Evolutionary conservation across 2,113 vertebrate species (phyloP), one percentile per base, ranked within the genome.

Genomic region (Toxotes jaculatrix): DNA sequence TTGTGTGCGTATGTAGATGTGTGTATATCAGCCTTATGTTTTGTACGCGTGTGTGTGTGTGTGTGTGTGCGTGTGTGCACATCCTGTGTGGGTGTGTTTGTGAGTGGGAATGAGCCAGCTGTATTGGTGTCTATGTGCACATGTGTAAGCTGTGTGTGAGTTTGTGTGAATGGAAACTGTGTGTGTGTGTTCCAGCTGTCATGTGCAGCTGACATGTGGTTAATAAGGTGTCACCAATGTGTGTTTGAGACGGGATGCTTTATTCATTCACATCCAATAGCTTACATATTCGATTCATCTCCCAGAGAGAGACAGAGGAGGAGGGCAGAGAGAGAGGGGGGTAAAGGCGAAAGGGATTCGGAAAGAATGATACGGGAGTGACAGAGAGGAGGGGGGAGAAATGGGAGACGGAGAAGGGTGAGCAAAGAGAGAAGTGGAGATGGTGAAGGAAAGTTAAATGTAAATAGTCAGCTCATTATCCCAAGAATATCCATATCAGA

Each of bases 171-270:
- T 79, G 55, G 51, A 75, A 73, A 17, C 51, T 60, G 34, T 61
- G 7, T 62, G 16, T 40, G 85, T 2, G 80, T 7, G 71, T 80
- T 87, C 61, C 47, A 62, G 87, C 90, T 92, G 92, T 91, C 93
- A 93, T 91, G 92, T 93, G 93, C 87, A 84, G 91, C 82, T 94
- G 93, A 94, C 93, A 92, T 92, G 92, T 80, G 87, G 91, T 93
- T 94, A 94, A 94, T 94, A 94, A 93, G 92, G 92, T 94, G 92
- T 94, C 93, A 93, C 91, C 93, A 74, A 84, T 90, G 93, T 92
- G 93, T 93, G 90, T 93, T 93, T 93, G 89, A 89, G 88, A 92
- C 21, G 78, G 88, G 84, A 91, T 89, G 87, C 93, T 94, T 93
- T 93, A 93, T 93, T 94, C 92, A 94, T 91, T 92, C 91, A 86